phyloP scores from a whole-genome alignment of 1,140 invertebrate species.

The Zaprionus gabonicus region DNA sequence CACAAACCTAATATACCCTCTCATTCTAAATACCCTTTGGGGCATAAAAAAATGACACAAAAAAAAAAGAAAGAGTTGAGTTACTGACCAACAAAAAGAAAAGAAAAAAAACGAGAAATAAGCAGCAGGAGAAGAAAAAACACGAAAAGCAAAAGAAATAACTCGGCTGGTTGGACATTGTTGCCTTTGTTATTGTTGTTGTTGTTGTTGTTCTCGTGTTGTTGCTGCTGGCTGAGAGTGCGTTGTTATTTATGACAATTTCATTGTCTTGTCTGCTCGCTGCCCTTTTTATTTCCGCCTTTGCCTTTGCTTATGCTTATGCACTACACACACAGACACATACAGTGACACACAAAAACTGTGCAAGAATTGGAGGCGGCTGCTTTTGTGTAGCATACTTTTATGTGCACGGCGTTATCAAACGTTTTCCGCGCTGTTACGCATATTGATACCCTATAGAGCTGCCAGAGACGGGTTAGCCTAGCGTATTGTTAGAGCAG shows the following conservation, averaged over 20 bases:
- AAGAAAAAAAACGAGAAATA: slow-evolving; percentile 8
- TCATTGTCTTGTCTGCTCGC: slow-evolving; percentile 80
- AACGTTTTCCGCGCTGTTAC: slow-evolving; percentile 81
- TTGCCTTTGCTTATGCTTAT: slow-evolving; percentile 75
- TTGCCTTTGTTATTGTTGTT: slow-evolving; percentile 11
- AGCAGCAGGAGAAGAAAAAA: neutral
- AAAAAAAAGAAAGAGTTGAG: slow-evolving; percentile 67
- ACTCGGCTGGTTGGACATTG: slow-evolving; percentile 62
- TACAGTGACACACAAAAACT: slow-evolving; percentile 19
- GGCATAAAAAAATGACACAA: slow-evolving; percentile 63
- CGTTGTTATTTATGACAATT: slow-evolving; percentile 81
- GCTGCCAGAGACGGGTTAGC: neutral
- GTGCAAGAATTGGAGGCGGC: slow-evolving; percentile 32
- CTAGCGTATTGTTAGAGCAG: neutral
- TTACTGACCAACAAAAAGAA: slow-evolving; percentile 68
- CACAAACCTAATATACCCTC: slow-evolving; percentile 63
- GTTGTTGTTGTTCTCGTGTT: slow-evolving; percentile 34
- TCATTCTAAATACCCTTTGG: slow-evolving; percentile 58
- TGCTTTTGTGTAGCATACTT: slow-evolving; percentile 72
- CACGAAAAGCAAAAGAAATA: slow-evolving; percentile 38
- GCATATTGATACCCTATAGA: slow-evolving; percentile 23
- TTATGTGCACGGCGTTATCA: slow-evolving; percentile 74
- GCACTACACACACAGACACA: slow-evolving; percentile 46
- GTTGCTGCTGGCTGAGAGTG: slow-evolving; percentile 63
- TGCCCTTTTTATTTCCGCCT: slow-evolving; percentile 74